Conservation (phyloP, 2,888 invertebrate species). For the Notodonta dromedarius region DNA sequence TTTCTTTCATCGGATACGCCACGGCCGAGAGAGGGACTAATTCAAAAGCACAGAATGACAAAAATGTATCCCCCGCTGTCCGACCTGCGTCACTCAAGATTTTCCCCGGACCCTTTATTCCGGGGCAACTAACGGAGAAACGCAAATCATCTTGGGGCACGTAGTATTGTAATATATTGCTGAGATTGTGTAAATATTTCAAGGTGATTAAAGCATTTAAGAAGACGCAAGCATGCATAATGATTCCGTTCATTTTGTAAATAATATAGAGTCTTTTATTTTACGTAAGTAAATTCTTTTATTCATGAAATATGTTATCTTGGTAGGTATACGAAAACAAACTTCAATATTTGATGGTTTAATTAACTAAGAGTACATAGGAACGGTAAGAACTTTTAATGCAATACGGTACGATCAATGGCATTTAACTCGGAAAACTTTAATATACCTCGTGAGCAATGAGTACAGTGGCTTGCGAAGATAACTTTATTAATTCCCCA, state of each 20-base stretch:
- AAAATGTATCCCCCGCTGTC: slow-evolving; percentile 67
- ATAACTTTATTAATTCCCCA: slow-evolving; percentile 32
- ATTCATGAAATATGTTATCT: too few species aligned
- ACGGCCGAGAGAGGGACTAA: slow-evolving; percentile 46
- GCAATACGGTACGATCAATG: not conserved
- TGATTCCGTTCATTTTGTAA: too few species aligned
- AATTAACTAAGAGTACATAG: not conserved
- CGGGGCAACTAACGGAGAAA: slow-evolving; percentile 57
- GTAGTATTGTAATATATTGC: slow-evolving; percentile 40
- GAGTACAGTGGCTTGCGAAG: slow-evolving; percentile 5
- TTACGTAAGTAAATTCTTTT: too few species aligned
- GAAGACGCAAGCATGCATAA: slow-evolving; percentile 11
- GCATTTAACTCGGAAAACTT: not conserved
- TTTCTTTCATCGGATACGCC: slow-evolving; percentile 37
- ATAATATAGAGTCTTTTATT: too few species aligned
- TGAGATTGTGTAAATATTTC: slow-evolving; percentile 38
- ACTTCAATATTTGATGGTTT: too few species aligned
- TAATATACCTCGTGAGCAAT: slow-evolving; percentile 3
- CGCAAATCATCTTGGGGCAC: slow-evolving; percentile 50
- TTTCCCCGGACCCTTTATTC: slow-evolving; percentile 55
- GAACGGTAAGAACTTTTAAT: not conserved
- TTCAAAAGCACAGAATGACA: slow-evolving; percentile 59
- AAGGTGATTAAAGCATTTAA: slow-evolving; percentile 30
- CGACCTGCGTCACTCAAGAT: slow-evolving; percentile 67
- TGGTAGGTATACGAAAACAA: too few species aligned